Conservation (phyloP, 2,113 vertebrate species). For the Poecile atricapillus region DNA sequence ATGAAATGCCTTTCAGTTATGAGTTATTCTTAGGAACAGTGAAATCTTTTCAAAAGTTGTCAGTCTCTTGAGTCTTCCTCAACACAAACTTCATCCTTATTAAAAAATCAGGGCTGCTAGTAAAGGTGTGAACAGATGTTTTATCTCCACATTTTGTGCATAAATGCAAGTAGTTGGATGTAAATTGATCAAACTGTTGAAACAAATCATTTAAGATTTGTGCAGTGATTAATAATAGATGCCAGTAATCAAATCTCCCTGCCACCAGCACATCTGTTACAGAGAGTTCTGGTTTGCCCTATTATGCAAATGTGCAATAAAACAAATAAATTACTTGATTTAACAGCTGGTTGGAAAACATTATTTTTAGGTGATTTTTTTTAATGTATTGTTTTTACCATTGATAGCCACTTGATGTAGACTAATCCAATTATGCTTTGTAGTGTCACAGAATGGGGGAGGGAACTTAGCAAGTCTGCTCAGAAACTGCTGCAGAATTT, state of each 20-base stretch:
- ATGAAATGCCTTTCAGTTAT: slow-evolving; percentile 5
- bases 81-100: slow-evolving; percentile 61
- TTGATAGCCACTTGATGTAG: slow-evolving; percentile 58
- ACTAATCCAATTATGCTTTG: slow-evolving; percentile 64
- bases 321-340: slow-evolving; percentile 79
- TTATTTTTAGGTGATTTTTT: slow-evolving; percentile 76
- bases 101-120: slow-evolving; percentile 52
- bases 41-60: slow-evolving; percentile 41
- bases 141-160: slow-evolving; percentile 71
- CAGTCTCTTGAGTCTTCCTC: slow-evolving; percentile 43
- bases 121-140: slow-evolving; percentile 78
- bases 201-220: slow-evolving; percentile 84
- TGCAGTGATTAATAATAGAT: slow-evolving; percentile 82
- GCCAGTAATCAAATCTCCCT: slow-evolving; percentile 80
- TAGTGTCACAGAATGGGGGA: neutral
- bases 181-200: slow-evolving; percentile 79
- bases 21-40: slow-evolving; percentile 18
- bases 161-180: slow-evolving; percentile 71
- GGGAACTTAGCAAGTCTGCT: neutral
- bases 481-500: neutral
- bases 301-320: slow-evolving; percentile 83
- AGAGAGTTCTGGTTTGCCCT: slow-evolving; percentile 73
- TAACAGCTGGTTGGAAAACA: slow-evolving; percentile 80
- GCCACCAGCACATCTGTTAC: slow-evolving; percentile 80
- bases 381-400: slow-evolving; percentile 69